Percentiles rank a stretch among this genome's conserved stretches.
Conservation (phyloP, 2,797 vertebrate species). For the Cossypha niveicapilla region DNA sequence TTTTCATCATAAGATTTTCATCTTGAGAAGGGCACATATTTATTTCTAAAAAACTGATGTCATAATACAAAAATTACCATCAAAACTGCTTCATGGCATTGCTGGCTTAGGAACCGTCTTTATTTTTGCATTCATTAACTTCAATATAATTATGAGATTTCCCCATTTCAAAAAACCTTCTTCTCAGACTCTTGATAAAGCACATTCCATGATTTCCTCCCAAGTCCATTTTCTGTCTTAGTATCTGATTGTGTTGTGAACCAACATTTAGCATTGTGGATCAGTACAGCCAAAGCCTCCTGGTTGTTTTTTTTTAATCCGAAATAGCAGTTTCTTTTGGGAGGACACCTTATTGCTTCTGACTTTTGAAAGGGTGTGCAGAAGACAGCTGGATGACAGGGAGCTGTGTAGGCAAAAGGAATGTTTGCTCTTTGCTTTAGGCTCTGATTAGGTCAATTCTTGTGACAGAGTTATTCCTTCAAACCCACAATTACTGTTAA, state of each 20-base stretch:
- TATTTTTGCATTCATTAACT: neutral
- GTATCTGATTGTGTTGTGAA: neutral
- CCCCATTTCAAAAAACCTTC: neutral
- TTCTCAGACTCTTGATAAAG: neutral
- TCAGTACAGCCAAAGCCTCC: neutral
- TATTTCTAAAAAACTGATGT: neutral
- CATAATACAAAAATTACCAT: neutral
- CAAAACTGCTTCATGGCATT: neutral
- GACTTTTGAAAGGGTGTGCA: neutral
- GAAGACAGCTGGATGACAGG: neutral
- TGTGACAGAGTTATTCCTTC: neutral
- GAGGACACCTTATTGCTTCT: neutral
- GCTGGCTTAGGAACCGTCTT: neutral
- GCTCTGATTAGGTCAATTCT: slow-evolving; percentile 13
- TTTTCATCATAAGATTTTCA: neutral
- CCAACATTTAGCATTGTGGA: neutral
- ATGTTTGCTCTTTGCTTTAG: slow-evolving; percentile 37
- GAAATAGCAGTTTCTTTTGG: neutral
- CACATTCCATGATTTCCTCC: neutral
- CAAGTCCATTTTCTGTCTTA: neutral
- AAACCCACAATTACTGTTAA: slow-evolving; percentile 39
- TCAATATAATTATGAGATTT: neutral
- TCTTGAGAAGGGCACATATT: neutral
- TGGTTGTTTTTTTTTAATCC: neutral
- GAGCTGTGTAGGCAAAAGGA: neutral